A percentile compares a stretch with the other conserved stretches of the same genome.
These are phyloP conservation scores for Norana najaformis DNA, from an alignment of 2,888 invertebrate species.

Conservation along the genomic window DNA sequence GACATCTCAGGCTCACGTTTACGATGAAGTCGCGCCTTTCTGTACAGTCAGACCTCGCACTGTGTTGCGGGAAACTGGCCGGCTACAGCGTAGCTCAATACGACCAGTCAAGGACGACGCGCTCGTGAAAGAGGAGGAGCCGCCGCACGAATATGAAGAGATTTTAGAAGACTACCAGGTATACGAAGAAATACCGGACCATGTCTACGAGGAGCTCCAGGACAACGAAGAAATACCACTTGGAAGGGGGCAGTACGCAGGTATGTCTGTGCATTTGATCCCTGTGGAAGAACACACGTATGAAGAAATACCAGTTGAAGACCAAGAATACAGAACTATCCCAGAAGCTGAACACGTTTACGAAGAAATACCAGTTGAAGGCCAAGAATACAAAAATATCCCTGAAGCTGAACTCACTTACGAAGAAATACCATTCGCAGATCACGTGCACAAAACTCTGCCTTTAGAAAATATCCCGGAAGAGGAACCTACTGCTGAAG, in stretches of 20 bases:
- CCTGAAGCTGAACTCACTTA: background rate
- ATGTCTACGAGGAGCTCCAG: background rate
- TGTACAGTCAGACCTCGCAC: background rate
- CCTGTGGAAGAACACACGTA: background rate
- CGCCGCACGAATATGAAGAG: background rate
- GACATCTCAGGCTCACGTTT: background rate
- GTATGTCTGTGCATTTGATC: background rate
- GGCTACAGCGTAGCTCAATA: background rate
- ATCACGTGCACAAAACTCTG: background rate
- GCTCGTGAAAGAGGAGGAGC: background rate
- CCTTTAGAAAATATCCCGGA: background rate
- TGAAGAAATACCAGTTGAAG: background rate
- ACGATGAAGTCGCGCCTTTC: background rate
- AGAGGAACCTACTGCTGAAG: background rate
- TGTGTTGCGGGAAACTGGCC: background rate
- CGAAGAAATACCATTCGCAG: slow-evolving; percentile 19
- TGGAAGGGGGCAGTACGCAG: background rate
- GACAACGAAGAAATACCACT: background rate
- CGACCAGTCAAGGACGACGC: background rate
- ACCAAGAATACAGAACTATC: background rate
- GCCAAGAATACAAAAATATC: background rate
- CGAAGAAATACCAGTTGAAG: background rate
- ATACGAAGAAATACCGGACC: background rate
- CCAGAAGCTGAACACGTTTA: background rate
- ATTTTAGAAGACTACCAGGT: background rate